Conservation (phyloP, 2,113 vertebrate genomes). For the Recurvirostra avosetta region DNA sequence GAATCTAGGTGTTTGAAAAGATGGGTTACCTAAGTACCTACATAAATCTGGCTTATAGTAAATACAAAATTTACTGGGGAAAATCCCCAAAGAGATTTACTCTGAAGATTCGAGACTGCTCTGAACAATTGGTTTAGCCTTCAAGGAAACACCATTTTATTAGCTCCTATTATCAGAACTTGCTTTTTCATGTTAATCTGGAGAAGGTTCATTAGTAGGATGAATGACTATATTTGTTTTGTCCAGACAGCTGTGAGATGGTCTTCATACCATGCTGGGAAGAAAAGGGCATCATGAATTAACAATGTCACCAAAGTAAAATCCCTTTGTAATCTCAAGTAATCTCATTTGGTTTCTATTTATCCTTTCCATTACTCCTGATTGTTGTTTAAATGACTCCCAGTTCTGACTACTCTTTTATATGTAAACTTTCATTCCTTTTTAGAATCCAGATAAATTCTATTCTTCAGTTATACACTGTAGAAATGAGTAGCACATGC, state of each 20-base stretch:
- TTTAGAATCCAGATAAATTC: not conserved
- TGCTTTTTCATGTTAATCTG: not conserved
- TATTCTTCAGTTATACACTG: not conserved
- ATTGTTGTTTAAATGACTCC: not conserved
- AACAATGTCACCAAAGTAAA: not conserved
- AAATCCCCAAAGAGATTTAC: not conserved
- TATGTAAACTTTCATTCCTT: not conserved
- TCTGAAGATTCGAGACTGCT: not conserved
- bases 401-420: not conserved
- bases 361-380: not conserved
- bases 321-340: not conserved
- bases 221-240: not conserved
- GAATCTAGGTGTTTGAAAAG: not conserved
- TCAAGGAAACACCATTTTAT: not conserved
- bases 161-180: not conserved
- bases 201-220: not conserved
- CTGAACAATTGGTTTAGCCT: not conserved
- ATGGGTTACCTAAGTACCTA: not conserved
- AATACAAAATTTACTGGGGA: not conserved
- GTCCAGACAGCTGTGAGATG: not conserved
- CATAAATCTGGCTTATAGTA: not conserved
- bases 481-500: not conserved
- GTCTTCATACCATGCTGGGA: not conserved
- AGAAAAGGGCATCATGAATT: not conserved
- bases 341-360: not conserved